Base-by-base conservation (phyloP, 2,888 invertebrate genomes). In the Rhagophthalmus giganteus region DNA sequence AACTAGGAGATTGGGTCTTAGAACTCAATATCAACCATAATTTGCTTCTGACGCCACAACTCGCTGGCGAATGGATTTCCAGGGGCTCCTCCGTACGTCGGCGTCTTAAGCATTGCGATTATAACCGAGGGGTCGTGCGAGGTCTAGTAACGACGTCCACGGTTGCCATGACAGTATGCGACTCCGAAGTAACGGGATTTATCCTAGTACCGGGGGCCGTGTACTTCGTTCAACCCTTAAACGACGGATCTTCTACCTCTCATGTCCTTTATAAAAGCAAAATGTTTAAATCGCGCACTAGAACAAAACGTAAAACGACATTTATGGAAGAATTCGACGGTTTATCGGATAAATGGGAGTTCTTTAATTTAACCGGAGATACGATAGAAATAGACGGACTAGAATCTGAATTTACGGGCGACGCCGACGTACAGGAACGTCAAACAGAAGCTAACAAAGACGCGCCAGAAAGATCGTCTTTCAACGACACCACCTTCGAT, bases 351-450 rank as follows among this genome's bases (percentile, higher is more conserved):
- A 35, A 57, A 40, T 64, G 63, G 63, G 56, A 62, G 34, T 64
- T 48, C 28, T 77, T 75, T 58, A 78, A 79, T 70, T 62, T 79
- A 34, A 78, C 76, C 1, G 78, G 77, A 5, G 79, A 79, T 55
- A 72, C 72, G 1, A 69, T 78, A 32, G 73, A 76, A 31, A 66
- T 74, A 9, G 74, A 69, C 15, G 66, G 59, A 14, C 64, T 69
- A 2, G 46, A 52, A 25, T 11, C 41, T 28, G 52, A 58, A 37
- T 46, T 27, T 27, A 13, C 44, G 47, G 9, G 48, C 16, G 52
- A 37, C 20, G n/a, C 9, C 12, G 37, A 37, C 12, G 10, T 3
- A 4, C 2, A 56, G 25, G 49, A 53, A 38, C 49, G 38, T 25
- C 38, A 41, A 44, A 45, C 44, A 32, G 9, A 27, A 32, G 4